A percentile compares a stretch with the other conserved stretches of the same genome.
Evolutionary conservation across 2,113 vertebrate genomes (phyloP).

Genomic region (Corvus hawaiiensis): DNA sequence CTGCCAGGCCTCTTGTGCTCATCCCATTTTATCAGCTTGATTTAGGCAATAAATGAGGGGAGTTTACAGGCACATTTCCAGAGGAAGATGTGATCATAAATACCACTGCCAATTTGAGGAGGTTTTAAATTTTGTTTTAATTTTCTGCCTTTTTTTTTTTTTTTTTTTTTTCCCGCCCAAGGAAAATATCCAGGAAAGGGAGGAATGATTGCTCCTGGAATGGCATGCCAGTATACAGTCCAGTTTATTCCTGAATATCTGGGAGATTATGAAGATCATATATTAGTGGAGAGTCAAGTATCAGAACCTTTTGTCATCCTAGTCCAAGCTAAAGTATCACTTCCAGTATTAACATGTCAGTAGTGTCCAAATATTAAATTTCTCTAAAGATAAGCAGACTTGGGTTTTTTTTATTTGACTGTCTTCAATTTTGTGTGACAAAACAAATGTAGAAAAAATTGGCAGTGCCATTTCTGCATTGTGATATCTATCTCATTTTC

Average conservation of each 20-base stretch:
- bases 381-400: not conserved
- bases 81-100: not conserved
- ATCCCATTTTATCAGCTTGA: not conserved
- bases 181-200: constrained; percentile 89
- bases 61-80: not conserved
- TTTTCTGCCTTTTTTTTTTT: not conserved
- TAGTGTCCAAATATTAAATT: not conserved
- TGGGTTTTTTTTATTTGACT: not conserved
- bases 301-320: constrained; percentile 79
- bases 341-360: constrained; percentile 87
- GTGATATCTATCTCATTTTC: not conserved
- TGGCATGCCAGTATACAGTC: constrained; percentile 86
- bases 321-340: constrained; percentile 78
- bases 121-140: not conserved
- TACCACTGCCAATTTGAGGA: not conserved
- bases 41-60: not conserved
- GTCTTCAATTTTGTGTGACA: not conserved
- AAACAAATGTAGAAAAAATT: not conserved
- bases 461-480: not conserved
- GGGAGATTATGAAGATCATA: constrained; percentile 82
- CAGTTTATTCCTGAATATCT: constrained; percentile 87
- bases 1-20: not conserved
- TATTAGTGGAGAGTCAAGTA: constrained; percentile 83
- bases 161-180: constrained; percentile 7
- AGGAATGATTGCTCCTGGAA: constrained; percentile 88